Evolutionary conservation across 2,888 invertebrate genomes (phyloP), one percentile per base, ranked within the genome.

Genomic region (Celastrina argiolus): DNA sequence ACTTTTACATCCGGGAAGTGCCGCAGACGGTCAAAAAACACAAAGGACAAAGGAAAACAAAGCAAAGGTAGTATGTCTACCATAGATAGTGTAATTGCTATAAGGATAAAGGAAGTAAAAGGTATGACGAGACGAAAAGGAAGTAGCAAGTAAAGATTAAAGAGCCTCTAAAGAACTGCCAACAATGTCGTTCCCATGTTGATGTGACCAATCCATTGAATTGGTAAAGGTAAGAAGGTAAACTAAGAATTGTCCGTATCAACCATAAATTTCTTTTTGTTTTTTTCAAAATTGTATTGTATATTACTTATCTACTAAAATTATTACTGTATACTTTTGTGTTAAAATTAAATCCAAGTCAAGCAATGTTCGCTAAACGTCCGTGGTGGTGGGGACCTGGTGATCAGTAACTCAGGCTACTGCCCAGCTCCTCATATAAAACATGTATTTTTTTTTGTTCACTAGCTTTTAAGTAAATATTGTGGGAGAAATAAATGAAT

Each of bases 41-140:
- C 22, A 51, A 51, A 51, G 51, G 51, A 22, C 51, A 22, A 51
- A 51, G 51, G 51, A 51, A 36, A 51, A 26, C 51, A 51, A 51
- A 51, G 51, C 51, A 14, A 16, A 51, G 51, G 51, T 22, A 12
- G 8, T 22, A 51, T 51, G 22, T 18, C 18, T n/a, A 45, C 45
- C 22, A 22, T 22, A 51, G 51, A 51, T 51, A 51, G 12, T 36
- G 36, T 51, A 22, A 51, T 51, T 22, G 22, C 26, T 14, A 51
- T 51, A 51, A 51, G 51, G 51, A 51, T 6, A 10, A 51, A 51
- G 51, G 51, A 51, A 51, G 51, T 51, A 51, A 51, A 51, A 51
- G 22, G 51, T 51, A 14, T 51, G 51, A 51, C 12, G 22, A 51
- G 22, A 51, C 22, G 22, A 51, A 51, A 51, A 22, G 51, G 51